Evolutionary conservation across 2,797 vertebrate species (phyloP).

Genomic region (Peromyscus eremicus): DNA sequence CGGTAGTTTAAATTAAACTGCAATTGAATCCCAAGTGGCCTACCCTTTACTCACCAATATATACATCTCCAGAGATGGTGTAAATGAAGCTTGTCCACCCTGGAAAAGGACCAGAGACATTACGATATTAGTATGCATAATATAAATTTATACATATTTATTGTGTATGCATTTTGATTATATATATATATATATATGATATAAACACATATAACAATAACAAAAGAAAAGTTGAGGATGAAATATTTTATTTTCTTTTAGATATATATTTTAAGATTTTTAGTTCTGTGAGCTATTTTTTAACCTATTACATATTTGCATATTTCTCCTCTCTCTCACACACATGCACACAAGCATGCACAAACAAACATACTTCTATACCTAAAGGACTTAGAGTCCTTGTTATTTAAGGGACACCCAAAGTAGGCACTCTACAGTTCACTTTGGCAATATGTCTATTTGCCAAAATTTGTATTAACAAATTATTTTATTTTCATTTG

Average conservation of each 20-base stretch:
- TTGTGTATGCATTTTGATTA: neutral
- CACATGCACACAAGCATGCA: neutral
- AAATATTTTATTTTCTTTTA: constrained; percentile 64
- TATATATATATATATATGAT: neutral
- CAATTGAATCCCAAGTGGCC: constrained; percentile 48
- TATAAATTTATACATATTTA: neutral
- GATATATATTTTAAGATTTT: constrained; percentile 18
- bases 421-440: neutral
- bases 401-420: neutral
- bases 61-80: constrained; percentile 86
- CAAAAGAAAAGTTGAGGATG: neutral
- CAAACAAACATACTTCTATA: neutral
- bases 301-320: neutral
- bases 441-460: neutral
- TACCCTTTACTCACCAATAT: constrained; percentile 87
- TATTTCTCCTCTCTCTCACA: neutral
- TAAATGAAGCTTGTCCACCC: constrained; percentile 92
- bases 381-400: neutral
- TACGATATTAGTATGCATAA: constrained; percentile 41
- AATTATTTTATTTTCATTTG: neutral
- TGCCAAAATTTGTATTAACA: neutral
- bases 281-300: constrained; percentile 1
- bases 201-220: neutral
- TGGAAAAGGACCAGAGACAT: constrained; percentile 75
- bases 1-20: constrained; percentile 15